Evolutionary conservation across 2,888 invertebrate genomes (phyloP), one percentile per base, ranked within the genome.

Genomic region (Pristionchus fissidentatus): DNA sequence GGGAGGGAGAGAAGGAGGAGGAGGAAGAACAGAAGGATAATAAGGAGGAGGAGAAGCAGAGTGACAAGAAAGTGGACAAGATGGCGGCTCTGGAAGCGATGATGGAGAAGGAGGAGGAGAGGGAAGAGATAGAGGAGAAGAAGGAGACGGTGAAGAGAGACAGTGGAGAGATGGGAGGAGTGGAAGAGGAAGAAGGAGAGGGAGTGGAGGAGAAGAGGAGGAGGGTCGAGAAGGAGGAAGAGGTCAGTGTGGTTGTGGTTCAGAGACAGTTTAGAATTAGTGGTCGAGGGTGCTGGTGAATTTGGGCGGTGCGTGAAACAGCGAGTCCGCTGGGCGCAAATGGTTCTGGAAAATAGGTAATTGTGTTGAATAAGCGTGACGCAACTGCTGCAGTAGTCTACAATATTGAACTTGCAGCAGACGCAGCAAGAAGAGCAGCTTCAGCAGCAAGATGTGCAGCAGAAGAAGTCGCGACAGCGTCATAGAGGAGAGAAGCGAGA

Each of bases 1-100:
- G 26, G 46, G 46, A 75, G 75, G 75, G 22, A 15, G 75, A 46
- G 73, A 38, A 73, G 75, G n/a, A 5, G 29, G 46, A 75, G 26
- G 13, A 75, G 75, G 38, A n/a, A n/a, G n/a, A n/a, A n/a, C n/a
- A 46, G 10, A 29, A 75, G 41, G 41, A 70, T 10, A 41, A 70
- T 46, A 46, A 26, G 46, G 85, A 85, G 22, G 84, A 82, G 7
- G 83, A 73, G 49, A 84, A 85, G 19, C 85, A 86, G 57, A 83
- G 80, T 73, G 84, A 84, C 84, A 84, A 85, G 66, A 86, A 87
- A 78, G 84, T 86, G 52, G 26, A 73, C 15, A 73, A 73, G 73
- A 38, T 13, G 10, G 29, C 62, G 8, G 19, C 62, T 29, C 13
- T 15, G 26, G 62, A 26, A 10, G n/a, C 19, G 62, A n/a, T 60